phyloP scores from a whole-genome alignment of 2,113 vertebrate genomes.

The Hemicordylus capensis region DNA sequence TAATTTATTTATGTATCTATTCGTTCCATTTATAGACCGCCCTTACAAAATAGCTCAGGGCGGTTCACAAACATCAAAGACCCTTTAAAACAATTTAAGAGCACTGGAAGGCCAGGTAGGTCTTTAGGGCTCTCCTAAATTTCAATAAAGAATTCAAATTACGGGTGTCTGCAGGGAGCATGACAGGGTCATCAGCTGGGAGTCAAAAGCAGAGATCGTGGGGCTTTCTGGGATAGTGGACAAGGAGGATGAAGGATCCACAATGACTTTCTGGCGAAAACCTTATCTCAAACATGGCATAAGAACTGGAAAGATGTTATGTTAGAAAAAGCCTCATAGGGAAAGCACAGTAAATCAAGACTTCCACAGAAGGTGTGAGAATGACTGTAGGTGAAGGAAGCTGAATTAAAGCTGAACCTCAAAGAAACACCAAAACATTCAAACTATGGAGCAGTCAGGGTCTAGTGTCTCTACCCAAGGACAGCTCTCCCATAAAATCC shows the following conservation, averaged over 20 bases:
- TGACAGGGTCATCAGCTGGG: too few relatives aligned
- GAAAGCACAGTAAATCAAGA: slow-evolving; percentile 8
- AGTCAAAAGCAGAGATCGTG: background rate
- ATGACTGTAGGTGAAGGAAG: slow-evolving; percentile 16
- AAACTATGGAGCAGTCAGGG: background rate
- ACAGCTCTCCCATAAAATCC: background rate
- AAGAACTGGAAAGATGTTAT: slow-evolving; percentile 3
- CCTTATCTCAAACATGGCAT: background rate
- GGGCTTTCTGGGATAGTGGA: too few relatives aligned
- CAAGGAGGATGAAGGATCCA: background rate
- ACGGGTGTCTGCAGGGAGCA: too few relatives aligned
- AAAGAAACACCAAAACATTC: background rate
- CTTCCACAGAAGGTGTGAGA: background rate
- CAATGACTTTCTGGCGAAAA: background rate
- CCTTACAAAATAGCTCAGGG: too few relatives aligned
- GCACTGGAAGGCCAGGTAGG: too few relatives aligned
- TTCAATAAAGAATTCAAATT: too few relatives aligned
- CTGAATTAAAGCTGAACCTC: background rate
- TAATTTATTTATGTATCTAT: too few relatives aligned
- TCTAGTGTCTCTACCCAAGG: background rate
- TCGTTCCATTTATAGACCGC: too few relatives aligned
- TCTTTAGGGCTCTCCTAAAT: too few relatives aligned
- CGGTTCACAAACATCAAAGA: too few relatives aligned
- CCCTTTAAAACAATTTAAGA: too few relatives aligned
- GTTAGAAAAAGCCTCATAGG: background rate